Evolutionary conservation across 2,888 invertebrate species (phyloP), one percentile per base, ranked within the genome.

Genomic region (Odontocerum albicorne): DNA sequence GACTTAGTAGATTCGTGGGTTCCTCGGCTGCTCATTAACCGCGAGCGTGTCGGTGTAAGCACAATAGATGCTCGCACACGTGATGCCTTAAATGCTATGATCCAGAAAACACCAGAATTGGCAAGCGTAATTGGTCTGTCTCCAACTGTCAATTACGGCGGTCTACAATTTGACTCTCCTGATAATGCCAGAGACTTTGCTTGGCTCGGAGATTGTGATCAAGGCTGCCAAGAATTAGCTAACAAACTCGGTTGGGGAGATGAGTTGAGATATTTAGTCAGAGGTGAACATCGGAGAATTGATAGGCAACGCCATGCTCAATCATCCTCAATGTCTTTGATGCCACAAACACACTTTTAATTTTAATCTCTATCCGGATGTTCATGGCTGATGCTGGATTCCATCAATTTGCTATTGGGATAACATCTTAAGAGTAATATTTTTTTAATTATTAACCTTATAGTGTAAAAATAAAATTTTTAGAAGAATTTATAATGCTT

Each of bases 21-120:
- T 69, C 89, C 96, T 0, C 81, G 96, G 6, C 72, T 96, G 19
- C 77, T 96, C 13, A 91, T 97, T 32, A 96, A 96, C 71, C 83
- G 90, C 20, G 92, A 92, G 73, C 85, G 85, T 65, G 88, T 85
- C 0, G 84, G 84, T 31, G 66, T 65, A 4, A 17, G 43, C 3
- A 13, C n/a, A 3, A 7, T 50, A 8, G 49, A 40, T 13, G 66
- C 66, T 7, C 40, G 21, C n/a, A 44, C 55, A 20, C 36, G 17
- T 4, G 27, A 32, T 19, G 36, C 10, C 19, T 22, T 32, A 33
- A 52, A 20, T 12, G 21, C 19, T 8, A 36, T 16, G 47, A 35
- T 19, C 16, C 36, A 15, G 3, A 35, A n/a, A 4, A 16, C 43
- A 13, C 17, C 43, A 31, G 21, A 44, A 17, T 21, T 55, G 31